Evolutionary conservation across 2,888 invertebrate species (phyloP), one percentile per base, ranked within the genome.

Genomic region (Xestia xanthographa): DNA sequence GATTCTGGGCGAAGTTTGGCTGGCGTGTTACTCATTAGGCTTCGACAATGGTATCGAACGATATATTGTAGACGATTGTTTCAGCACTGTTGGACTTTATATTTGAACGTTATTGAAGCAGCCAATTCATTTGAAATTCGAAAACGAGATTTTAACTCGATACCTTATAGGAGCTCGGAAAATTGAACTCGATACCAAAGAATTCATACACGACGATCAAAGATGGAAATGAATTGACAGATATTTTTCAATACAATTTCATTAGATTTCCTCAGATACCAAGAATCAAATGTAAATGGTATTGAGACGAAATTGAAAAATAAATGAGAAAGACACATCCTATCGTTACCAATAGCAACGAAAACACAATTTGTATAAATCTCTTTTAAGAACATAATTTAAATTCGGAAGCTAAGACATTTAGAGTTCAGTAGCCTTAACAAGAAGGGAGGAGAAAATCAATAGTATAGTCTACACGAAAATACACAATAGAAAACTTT

Each of bases 401-500:
- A 62, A 79, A 66, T 67, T 68, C 50, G 66, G 60, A 53, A 72
- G 60, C 34, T 67, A 26, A 80, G 50, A 75, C 56, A 75, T 85
- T 84, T 58, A 9, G 12, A 83, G 87, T 89, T 88, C 84, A 86
- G 66, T 84, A 78, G 68, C 85, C 82, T 81, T 79, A 66, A 67
- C 20, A 69, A 84, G 75, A 72, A 58, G 58, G 45, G 53, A 80
- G 69, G 76, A 83, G 45, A 75, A 75, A 88, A 88, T 88, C 88
- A 72, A 89, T 89, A 88, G 43, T 50, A 66, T 66, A 76, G 83
- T 87, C 80, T 85, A 83, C 79, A 65, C 70, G 38, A 67, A 86
- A 82, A 86, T 79, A 86, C 73, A 88, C 84, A 87, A 87, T 82
- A 84, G 78, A 75, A 75, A 90, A 89, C 80, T 87, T 89, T 85